A percentile compares a stretch with the other conserved stretches of the same genome.
These are phyloP conservation scores for Pipra filicauda DNA, from an alignment of 2,113 vertebrate genomes.

Conservation along the genomic window DNA sequence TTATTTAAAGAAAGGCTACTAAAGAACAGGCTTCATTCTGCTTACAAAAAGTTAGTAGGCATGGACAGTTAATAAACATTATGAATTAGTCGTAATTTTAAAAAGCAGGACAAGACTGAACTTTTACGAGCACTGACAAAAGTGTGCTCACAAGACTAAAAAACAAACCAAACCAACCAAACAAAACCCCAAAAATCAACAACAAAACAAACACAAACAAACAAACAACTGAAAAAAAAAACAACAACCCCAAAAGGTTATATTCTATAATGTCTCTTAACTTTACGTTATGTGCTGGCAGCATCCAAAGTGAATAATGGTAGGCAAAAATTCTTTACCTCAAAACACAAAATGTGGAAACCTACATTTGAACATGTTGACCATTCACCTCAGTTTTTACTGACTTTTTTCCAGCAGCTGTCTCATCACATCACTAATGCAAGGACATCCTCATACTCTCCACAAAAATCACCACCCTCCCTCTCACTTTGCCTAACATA, in stretches of 20 bases:
- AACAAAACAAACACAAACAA: no score
- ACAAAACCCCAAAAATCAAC: no score
- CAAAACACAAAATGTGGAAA: not conserved
- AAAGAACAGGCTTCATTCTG: not conserved
- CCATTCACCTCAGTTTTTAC: not conserved
- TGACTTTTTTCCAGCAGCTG: not conserved
- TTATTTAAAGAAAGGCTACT: not conserved
- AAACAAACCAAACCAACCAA: not conserved
- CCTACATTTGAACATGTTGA: not conserved
- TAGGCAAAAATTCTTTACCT: not conserved
- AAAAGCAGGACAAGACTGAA: not conserved
- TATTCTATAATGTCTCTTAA: not conserved
- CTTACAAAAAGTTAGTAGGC: not conserved
- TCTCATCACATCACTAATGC: not conserved
- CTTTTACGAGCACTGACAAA: not conserved
- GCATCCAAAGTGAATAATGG: not conserved
- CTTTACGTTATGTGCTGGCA: not conserved
- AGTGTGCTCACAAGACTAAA: not conserved
- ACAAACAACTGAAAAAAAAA: no score
- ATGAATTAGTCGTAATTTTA: not conserved
- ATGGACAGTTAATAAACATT: not conserved
- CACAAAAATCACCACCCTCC: not conserved
- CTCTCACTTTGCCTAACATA: not conserved
- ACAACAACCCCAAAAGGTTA: not conserved
- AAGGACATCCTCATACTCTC: not conserved